Base-by-base conservation (phyloP, 1,140 invertebrate genomes). In the Charaxes varanes region DNA sequence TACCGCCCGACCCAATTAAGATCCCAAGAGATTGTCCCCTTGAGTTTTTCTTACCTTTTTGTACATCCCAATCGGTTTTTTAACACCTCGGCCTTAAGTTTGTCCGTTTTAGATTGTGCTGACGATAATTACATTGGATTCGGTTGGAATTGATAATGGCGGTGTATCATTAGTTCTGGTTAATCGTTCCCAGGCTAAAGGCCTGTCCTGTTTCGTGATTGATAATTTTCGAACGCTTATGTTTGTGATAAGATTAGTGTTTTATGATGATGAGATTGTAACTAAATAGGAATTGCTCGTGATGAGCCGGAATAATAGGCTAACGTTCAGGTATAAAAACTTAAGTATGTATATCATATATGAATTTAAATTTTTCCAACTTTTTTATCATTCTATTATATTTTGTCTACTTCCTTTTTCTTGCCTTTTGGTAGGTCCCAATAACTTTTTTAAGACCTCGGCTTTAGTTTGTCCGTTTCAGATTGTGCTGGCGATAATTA, bases 1-100 rank as follows among this genome's bases (percentile, higher is more conserved):
- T 76, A 54, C 65, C 63, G 36, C 3, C 16, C 51, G 42, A 48
- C 51, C 71, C 71, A 76, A 76, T 76, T 76, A 76, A 76, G 68
- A 76, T 76, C 65, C 60, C 47, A 52, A 58, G 52, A 72, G 71
- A 72, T 76, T 73, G 64, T 74, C 63, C 34, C 28, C 27, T 26
- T 33, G 17, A 24, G 12, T 46, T 53, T 60, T 56, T 53, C 53
- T 43, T 47, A 16, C 46, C 43, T 50, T 71, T 56, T 57, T 61
- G 51, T 53, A 50, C 53, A 49, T 62, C 41, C 37, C 53, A 62
- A 64, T 64, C 55, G 44, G 48, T 61, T 67, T 58, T 63, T 67
- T 66, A 70, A 73, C 69, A 70, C 64, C 62, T 68, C 32, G 33
- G 33, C 30, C 35, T 35, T 34, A 38, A 47, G 31, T 36, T 41